phyloP scores from a whole-genome alignment of 2,888 invertebrate species.

The Eurois occulta region DNA sequence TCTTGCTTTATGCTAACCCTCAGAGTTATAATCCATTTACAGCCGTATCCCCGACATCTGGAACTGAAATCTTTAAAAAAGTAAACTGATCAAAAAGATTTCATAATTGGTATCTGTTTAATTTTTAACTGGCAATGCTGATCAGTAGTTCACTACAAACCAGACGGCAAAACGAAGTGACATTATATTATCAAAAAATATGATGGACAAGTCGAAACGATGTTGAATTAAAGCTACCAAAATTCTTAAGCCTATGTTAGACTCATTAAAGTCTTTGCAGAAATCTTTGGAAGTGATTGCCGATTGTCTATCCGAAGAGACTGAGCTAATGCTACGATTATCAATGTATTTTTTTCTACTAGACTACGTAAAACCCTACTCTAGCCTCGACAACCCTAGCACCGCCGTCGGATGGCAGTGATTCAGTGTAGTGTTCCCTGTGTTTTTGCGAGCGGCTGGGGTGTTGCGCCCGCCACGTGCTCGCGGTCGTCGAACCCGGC shows the following conservation, averaged over 20 bases:
- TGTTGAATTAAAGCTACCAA: background rate
- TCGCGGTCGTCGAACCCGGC: constrained; percentile 83
- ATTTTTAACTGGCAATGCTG: background rate
- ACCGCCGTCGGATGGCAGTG: constrained; percentile 68
- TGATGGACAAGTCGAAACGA: background rate
- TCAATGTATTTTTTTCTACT: background rate
- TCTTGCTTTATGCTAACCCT: background rate
- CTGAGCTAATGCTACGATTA: background rate
- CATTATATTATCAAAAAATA: background rate
- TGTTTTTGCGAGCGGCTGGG: constrained; percentile 81
- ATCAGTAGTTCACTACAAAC: no score
- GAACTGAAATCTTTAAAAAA: no score
- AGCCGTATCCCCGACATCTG: background rate
- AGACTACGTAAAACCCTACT: background rate
- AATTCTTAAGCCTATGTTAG: background rate
- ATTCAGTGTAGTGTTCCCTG: constrained; percentile 80
- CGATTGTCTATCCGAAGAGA: background rate
- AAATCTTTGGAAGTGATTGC: background rate
- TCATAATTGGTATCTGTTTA: background rate
- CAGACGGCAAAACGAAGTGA: background rate
- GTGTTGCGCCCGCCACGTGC: constrained; percentile 79
- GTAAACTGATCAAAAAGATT: background rate
- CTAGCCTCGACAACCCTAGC: constrained; percentile 59
- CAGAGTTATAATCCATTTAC: background rate
- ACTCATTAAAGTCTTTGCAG: background rate